Conservation (phyloP, 2,113 vertebrate genomes). For the Toxostoma redivivum region DNA sequence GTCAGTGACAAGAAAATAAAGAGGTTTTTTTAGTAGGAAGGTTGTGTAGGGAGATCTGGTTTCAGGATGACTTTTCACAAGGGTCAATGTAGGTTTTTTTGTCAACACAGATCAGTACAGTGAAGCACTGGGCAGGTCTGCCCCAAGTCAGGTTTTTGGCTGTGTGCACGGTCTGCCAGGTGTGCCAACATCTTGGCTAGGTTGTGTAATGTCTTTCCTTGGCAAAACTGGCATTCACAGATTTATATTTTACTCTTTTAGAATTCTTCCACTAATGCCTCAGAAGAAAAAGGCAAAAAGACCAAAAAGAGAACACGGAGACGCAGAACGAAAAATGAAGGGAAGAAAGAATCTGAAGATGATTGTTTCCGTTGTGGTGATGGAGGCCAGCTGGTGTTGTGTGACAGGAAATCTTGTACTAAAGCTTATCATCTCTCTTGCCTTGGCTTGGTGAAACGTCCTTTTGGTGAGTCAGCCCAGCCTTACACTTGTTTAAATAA, state of each 20-base stretch:
- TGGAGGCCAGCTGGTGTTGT: conserved; percentile 92
- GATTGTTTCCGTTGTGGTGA: conserved; percentile 97
- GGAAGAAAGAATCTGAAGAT: conserved; percentile 88
- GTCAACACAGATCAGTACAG: background rate
- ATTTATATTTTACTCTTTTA: background rate
- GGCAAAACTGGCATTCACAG: background rate
- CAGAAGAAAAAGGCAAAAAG: conserved; percentile 89
- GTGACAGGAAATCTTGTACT: conserved; percentile 90
- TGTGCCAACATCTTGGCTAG: background rate
- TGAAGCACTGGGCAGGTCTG: background rate
- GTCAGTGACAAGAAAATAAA: background rate
- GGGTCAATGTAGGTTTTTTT: background rate
- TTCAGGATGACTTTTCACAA: background rate
- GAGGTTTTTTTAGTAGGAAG: background rate
- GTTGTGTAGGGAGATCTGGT: background rate
- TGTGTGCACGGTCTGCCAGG: background rate
- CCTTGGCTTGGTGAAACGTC: conserved; percentile 91
- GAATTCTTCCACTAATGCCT: conserved; percentile 77
- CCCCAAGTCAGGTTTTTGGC: background rate
- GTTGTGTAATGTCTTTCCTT: background rate
- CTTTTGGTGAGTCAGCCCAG: conserved; percentile 82
- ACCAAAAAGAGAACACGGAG: conserved; percentile 81
- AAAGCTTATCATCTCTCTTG: conserved; percentile 97
- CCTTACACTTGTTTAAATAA: background rate
- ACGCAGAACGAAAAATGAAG: conserved; percentile 73